Conservation (phyloP, 2,888 invertebrate species). For the Alloscopus bannaensis region DNA sequence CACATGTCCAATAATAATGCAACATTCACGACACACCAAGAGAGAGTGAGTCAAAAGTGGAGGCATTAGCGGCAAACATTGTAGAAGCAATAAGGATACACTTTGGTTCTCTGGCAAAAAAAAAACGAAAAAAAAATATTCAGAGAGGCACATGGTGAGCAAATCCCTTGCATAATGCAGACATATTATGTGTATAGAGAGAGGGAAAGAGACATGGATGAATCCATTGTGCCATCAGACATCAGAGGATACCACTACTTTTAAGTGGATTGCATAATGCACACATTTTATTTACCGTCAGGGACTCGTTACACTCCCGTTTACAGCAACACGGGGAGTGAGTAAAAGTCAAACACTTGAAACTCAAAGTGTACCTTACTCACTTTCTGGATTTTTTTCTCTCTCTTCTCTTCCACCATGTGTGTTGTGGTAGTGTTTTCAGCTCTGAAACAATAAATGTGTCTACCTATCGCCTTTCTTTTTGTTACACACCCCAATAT, state of each 20-base stretch:
- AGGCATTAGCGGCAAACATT: too few relatives aligned
- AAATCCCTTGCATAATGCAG: constrained; percentile 9
- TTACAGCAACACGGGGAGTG: constrained; percentile 25
- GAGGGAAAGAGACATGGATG: constrained; percentile 3
- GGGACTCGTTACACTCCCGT: constrained; percentile 34
- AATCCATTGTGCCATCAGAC: constrained; percentile 25
- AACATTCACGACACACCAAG: too few relatives aligned
- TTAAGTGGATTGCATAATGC: constrained; percentile 26
- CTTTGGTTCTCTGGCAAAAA: too few relatives aligned
- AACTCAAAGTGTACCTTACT: background rate
- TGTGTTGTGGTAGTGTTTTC: background rate
- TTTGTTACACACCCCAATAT: too few relatives aligned
- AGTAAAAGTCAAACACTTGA: constrained; percentile 19
- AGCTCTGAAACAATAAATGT: background rate
- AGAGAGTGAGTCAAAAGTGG: too few relatives aligned
- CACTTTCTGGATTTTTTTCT: too few relatives aligned
- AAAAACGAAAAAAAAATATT: too few relatives aligned
- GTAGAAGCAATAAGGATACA: too few relatives aligned
- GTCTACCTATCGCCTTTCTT: too few relatives aligned
- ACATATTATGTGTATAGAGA: background rate
- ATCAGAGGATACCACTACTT: constrained; percentile 15
- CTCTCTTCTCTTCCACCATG: too few relatives aligned
- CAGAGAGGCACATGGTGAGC: background rate
- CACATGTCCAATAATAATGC: too few relatives aligned
- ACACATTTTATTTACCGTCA: constrained; percentile 34